Base-by-base conservation (phyloP, 2,888 invertebrate genomes). In the Oeneis ivallda region DNA sequence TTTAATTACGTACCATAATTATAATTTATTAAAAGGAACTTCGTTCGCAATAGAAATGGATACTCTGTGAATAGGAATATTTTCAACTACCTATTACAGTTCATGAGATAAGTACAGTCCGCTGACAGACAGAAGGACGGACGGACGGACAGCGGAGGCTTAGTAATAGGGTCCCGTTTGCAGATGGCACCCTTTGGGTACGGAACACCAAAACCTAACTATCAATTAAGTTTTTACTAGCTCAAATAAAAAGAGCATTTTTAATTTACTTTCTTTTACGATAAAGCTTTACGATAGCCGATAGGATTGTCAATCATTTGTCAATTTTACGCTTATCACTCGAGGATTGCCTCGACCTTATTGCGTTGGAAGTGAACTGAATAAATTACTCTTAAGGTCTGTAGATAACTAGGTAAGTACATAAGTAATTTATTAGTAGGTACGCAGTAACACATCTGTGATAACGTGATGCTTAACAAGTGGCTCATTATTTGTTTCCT, bases 321-420 rank as follows among this genome's bases (percentile, higher is more conserved):
- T 9, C 58, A 19, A 37, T 67, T 66, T 58, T 54, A 56, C 62
- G 59, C 68, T 62, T 59, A 68, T 68, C 59, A 54, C 62, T n/a
- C n/a, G n/a, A n/a, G n/a, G 32, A 15, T 52, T n/a, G n/a, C 45
- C 45, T n/a, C 53, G 65, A 65, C 54, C 59, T 63, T n/a, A 57
- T 57, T 53, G 15, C 41, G 45, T 53, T 56, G 1, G 54, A 10
- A 53, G 53, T 53, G 37, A 37, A 37, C 39, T 64, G 57, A 61
- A 64, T 65, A 64, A 57, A 58, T 47, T 41, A n/a, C n/a, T 26
- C 26, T 26, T 34, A 15, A 32, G 58, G 34, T 58, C 13, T 45
- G n/a, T 17, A 47, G 5, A 32, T 52, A 26, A 32, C n/a, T 50
- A 34, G n/a, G n/a, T n/a, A n/a, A n/a, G n/a, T 19, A 17, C 6